These are phyloP conservation scores for Bombus balteatus DNA, from an alignment of 1,140 invertebrate genomes.

Conservation along the genomic window DNA sequence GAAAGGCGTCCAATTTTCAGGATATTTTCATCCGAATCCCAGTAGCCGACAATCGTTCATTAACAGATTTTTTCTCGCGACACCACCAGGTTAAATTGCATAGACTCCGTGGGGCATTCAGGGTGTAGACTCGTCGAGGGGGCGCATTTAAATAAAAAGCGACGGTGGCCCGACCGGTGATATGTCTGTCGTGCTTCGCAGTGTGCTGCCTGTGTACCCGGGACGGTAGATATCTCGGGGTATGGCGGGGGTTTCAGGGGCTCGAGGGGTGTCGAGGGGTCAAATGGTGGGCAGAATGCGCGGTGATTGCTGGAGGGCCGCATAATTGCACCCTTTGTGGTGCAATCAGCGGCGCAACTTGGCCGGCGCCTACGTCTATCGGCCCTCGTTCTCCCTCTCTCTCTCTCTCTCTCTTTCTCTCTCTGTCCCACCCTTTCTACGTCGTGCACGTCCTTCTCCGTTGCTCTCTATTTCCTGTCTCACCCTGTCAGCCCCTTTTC, in stretches of 20 bases:
- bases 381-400: slow-evolving; percentile 55
- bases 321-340: slow-evolving; percentile 84
- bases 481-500: slow-evolving; percentile 9
- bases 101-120: slow-evolving; percentile 69
- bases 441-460: slow-evolving; percentile 42
- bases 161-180: slow-evolving; percentile 70
- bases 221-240: slow-evolving; percentile 36
- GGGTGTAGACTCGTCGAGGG: slow-evolving; percentile 58
- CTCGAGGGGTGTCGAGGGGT: slow-evolving; percentile 69
- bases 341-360: slow-evolving; percentile 83
- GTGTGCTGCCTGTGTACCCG: slow-evolving; percentile 39
- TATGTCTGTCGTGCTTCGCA: slow-evolving; percentile 56
- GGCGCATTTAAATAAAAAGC: slow-evolving; percentile 80
- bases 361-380: slow-evolving; percentile 75
- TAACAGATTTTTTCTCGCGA: slow-evolving; percentile 79
- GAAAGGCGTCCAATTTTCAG: slow-evolving; percentile 71
- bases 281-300: slow-evolving; percentile 82
- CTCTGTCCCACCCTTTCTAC: slow-evolving; percentile 27
- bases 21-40: slow-evolving; percentile 74
- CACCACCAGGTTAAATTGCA: slow-evolving; percentile 70
- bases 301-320: slow-evolving; percentile 83
- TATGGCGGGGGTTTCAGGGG: slow-evolving; percentile 34
- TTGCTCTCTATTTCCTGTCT: slow-evolving; percentile 15
- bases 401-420: slow-evolving; percentile 38
- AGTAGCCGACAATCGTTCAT: slow-evolving; percentile 80